Base-by-base conservation (phyloP, 2,888 invertebrate species). In the Alsophila aescularia region DNA sequence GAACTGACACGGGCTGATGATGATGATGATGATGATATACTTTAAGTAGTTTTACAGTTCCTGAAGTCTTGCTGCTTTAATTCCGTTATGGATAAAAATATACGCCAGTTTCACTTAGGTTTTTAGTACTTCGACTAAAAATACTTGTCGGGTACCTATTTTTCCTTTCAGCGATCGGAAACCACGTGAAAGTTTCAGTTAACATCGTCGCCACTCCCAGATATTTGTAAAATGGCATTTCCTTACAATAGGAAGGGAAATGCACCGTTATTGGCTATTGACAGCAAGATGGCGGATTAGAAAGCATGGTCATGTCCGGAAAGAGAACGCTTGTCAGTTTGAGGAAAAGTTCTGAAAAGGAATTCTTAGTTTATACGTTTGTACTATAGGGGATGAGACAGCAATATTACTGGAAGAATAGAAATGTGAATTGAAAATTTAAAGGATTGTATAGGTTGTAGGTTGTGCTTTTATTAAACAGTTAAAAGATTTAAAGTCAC, bases 221-320 rank as follows among this genome's bases (percentile, higher is more conserved):
- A 58, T 56, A 36, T 54, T 40, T 47, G 35, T 41, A 52, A 52
- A 44, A 39, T 21, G 43, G 29, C 27, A 43, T 57, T 50, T 35
- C 40, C 43, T 13, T 52, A 60, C 56, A 68, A 50, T 16, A 68
- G 66, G 68, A 67, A 64, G 54, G 65, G 73, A 75, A 77, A 76
- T 70, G 67, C 67, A 66, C 66, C 66, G 72, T 78, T 79, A 81
- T 81, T 78, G 79, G 71, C 68, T 64, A 70, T 70, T 74, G 81
- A 75, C 77, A 73, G 70, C 54, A 59, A 66, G 64, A 69, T 71
- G 69, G 64, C 58, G 70, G 67, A 64, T 48, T 52, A 65, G 60
- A 73, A 65, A 71, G 74, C 73, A 63, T 58, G 68, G 72, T 83
- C 82, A 82, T 79, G 80, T 80, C 78, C 76, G 74, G 60, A 42